Base-by-base conservation (phyloP, 2,113 vertebrate genomes). In the Hyperoodon ampullatus region DNA sequence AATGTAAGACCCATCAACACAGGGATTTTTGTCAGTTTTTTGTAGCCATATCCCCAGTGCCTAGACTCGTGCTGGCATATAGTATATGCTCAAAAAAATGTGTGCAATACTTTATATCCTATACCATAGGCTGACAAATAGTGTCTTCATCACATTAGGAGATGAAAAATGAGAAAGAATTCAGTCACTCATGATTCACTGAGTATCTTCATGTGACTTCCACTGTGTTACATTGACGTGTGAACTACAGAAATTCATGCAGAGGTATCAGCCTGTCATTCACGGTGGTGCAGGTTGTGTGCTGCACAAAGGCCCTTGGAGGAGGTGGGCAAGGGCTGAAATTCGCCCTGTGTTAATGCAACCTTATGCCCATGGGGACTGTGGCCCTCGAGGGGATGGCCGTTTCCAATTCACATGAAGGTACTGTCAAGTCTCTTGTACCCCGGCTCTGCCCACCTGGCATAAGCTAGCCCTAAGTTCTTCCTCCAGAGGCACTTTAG, bases 91-190 rank as follows among this genome's bases (percentile, higher is more conserved):
- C 39, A 78, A 66, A 72, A 93, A 93, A 80, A 58, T 47, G 68
- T 65, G 70, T 65, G 44, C 55, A 88, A 78, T 68, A 33, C 61
- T 55, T 74, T 90, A 28, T 71, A 12, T 55, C 71, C 30, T 84
- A 58, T 90, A 60, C 60, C 44, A 88, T 66, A 70, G 94, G 70
- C 70, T 50, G 74, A 96, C 70, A 94, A 78, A 83, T 18, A 83
- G 61, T 44, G 81, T 90, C 55, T 80, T 85, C 63, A 83, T 95
- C 82, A 55, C 50, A 88, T 39, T 82, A 86, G 47, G 72, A 90
- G 63, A 88, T 95, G 21, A 96, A 88, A 87, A 81, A 92, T 68
- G 72, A 96, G 87, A 63, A 91, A 82, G 30, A 90, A 33, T 85
- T 75, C 58, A 39, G 50, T 65, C 90, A 89, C n/a, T 72, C 44